These are phyloP conservation scores for Theretra japonica DNA, from an alignment of 2,888 invertebrate species.

Conservation along the genomic window DNA sequence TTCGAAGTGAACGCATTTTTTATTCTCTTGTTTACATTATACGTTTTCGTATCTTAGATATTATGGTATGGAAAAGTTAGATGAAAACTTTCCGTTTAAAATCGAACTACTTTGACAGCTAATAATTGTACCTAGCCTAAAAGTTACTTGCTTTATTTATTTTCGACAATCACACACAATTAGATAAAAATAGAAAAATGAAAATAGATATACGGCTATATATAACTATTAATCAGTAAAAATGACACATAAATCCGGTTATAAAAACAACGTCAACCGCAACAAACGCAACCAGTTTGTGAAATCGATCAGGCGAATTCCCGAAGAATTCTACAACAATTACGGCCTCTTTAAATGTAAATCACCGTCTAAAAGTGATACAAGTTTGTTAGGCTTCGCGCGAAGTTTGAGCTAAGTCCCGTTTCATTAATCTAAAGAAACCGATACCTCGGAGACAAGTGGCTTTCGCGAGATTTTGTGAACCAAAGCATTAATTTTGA, in stretches of 20 bases:
- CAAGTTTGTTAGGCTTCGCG: conserved; percentile 12
- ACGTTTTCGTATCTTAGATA: no score
- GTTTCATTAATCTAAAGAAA: conserved; percentile 25
- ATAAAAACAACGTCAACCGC: neutral
- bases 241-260: neutral
- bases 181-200: no score
- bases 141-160: no score
- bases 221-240: no score
- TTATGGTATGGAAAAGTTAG: no score
- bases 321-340: conserved; percentile 8
- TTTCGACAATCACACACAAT: no score
- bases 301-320: neutral
- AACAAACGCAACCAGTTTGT: neutral
- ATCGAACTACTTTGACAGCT: no score
- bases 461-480: conserved; percentile 19
- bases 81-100: no score
- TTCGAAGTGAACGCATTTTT: no score
- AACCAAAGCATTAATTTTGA: conserved; percentile 18
- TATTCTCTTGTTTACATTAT: no score
- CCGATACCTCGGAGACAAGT: conserved; percentile 22
- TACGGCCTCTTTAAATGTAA: conserved; percentile 15
- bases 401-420: conserved; percentile 22
- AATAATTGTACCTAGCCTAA: no score
- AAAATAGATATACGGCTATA: no score
- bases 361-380: conserved; percentile 15